Percentiles rank a stretch among this genome's conserved stretches.
phyloP scores from a whole-genome alignment of 2,113 vertebrate species.

The Megaceryle maxima region DNA sequence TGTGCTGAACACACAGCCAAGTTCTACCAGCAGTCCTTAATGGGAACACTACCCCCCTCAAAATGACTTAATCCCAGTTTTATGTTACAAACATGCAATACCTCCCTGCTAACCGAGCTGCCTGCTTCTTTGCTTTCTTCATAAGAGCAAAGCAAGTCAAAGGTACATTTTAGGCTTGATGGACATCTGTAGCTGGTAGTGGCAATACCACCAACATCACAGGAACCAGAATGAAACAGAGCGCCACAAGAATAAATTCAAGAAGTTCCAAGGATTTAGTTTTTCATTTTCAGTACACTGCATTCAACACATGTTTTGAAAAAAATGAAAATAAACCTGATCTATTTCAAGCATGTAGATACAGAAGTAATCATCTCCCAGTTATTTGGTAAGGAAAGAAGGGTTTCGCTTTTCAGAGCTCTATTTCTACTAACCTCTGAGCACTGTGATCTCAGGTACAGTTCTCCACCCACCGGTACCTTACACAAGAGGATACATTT shows the following conservation, averaged over 20 bases:
- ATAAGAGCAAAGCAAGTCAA: not conserved
- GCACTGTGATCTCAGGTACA: not conserved
- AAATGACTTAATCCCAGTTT: not conserved
- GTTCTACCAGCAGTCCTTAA: not conserved
- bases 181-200: too few relatives aligned
- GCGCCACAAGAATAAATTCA: not conserved
- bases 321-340: not conserved
- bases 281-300: not conserved
- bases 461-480: not conserved
- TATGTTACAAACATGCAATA: not conserved
- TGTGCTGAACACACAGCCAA: not conserved
- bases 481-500: not conserved
- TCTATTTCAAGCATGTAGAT: not conserved
- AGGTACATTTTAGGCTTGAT: not conserved
- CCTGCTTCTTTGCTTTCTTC: not conserved
- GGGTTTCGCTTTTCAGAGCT: not conserved
- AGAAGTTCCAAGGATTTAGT: not conserved
- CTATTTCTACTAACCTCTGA: not conserved
- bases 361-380: not conserved
- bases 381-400: not conserved
- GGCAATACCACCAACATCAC: not conserved
- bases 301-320: not conserved
- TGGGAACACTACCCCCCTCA: not conserved
- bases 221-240: not conserved
- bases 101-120: not conserved